Evolutionary conservation across 1,140 invertebrate species (phyloP), one percentile per base, ranked within the genome.

Genomic region (Listronotus oregonensis): DNA sequence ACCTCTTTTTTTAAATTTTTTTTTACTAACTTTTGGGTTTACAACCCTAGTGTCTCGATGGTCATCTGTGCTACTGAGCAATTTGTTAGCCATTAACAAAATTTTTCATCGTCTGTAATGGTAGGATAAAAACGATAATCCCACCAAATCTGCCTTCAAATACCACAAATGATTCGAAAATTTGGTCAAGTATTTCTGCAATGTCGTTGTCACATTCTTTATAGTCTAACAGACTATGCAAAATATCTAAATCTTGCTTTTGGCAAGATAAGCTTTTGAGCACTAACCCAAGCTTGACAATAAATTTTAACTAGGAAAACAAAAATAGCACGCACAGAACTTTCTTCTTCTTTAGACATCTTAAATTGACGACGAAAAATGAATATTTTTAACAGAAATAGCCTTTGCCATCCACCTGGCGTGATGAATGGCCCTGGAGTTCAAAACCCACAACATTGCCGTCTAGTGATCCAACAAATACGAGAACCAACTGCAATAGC

Each of bases 331-430:
- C 21, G 12, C 17, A n/a, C 5, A n/a, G 17, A 14, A 14, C 8
- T 51, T 37, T 5, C 27, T 51, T 27, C 12, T 34, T 51, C 49
- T 51, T n/a, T 51, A 27, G 27, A 27, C 6, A 27, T 17, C 27
- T 27, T n/a, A 51, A 32, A 14, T 56, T 56, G 31, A 67, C 80
- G 76, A 47, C 78, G 39, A n/a, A 42, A 63, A 80, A 37, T 10
- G 11, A n/a, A n/a, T 21, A 80, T 71, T 72, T 80, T 80, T n/a
- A 80, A 70, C 43, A 59, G 64, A 80, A 27, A 3, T 72, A 21
- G 75, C 74, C 71, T 27, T 80, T 66, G 77, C 69, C 74, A 80
- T 77, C 75, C 78, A 80, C 31, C 78, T 49, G 21, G 78, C 74
- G 55, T 75, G 68, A 70, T 78, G 72, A 57, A 80, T 67, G 39